These are phyloP conservation scores for Subacronicta megacephala DNA, from an alignment of 2,888 invertebrate species.

Conservation along the genomic window DNA sequence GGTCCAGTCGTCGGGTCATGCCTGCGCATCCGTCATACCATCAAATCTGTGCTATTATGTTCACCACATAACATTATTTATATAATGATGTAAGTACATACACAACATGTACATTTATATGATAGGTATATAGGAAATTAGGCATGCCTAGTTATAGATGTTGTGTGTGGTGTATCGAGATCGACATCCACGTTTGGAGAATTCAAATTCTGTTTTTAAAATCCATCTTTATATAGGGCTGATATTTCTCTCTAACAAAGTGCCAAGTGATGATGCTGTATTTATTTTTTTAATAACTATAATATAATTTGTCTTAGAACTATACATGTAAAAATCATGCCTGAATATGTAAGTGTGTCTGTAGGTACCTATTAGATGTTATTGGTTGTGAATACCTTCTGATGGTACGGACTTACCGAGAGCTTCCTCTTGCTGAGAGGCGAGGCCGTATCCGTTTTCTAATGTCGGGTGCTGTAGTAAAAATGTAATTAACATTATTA, in stretches of 20 bases:
- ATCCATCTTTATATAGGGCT: too few species aligned
- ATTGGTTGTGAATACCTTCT: neutral
- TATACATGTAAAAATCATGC: too few species aligned
- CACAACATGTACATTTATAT: conserved; percentile 32
- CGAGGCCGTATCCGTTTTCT: conserved; percentile 64
- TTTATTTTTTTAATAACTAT: too few species aligned
- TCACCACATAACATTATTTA: conserved; percentile 42
- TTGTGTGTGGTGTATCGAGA: too few species aligned
- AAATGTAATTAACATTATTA: conserved; percentile 72
- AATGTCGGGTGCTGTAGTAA: conserved; percentile 56
- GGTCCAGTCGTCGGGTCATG: conserved; percentile 76
- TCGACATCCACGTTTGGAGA: too few species aligned
- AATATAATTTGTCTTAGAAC: too few species aligned
- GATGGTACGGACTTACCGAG: conserved; percentile 1
- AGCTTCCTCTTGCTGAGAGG: conserved; percentile 56
- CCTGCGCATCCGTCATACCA: conserved; percentile 72
- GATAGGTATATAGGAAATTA: conserved; percentile 39
- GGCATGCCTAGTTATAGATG: neutral
- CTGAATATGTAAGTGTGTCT: neutral
- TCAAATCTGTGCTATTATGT: conserved; percentile 58
- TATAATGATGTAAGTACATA: conserved; percentile 36
- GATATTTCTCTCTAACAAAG: too few species aligned
- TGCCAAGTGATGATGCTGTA: too few species aligned
- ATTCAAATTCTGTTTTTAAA: too few species aligned
- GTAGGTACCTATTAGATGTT: neutral